Conservation (phyloP, 1,140 invertebrate genomes). For the Calephelis nemesis region DNA sequence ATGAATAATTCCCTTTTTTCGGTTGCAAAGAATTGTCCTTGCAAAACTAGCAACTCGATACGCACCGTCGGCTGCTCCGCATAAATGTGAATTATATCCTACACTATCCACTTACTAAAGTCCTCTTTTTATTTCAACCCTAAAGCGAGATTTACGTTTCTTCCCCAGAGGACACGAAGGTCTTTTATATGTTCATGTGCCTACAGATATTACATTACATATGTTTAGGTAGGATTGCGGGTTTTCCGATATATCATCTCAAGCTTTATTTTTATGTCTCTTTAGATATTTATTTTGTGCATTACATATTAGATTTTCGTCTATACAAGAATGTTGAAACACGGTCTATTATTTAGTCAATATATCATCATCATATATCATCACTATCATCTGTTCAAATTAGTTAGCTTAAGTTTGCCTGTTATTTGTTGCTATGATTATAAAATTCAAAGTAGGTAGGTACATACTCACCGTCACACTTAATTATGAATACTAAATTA, state of each 20-base stretch:
- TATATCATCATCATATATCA: no score
- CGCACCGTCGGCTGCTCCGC: conserved; percentile 64
- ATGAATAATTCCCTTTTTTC: conserved; percentile 78
- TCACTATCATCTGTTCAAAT: no score
- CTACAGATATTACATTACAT: conserved; percentile 31
- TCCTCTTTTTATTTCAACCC: conserved; percentile 68
- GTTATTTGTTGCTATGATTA: no score
- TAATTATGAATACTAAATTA: no score
- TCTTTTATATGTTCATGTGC: conserved; percentile 45
- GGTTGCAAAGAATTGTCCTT: conserved; percentile 72
- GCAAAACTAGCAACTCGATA: conserved; percentile 69
- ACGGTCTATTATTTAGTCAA: no score
- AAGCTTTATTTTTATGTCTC: conserved; percentile 1
- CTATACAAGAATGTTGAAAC: no score
- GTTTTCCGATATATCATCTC: conserved; percentile 7
- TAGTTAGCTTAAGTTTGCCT: no score
- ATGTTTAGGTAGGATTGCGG: conserved; percentile 10
- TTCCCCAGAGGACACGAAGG: conserved; percentile 53
- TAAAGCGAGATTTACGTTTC: conserved; percentile 65
- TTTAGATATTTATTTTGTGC: background rate
- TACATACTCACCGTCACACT: no score
- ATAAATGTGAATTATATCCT: conserved; percentile 73
- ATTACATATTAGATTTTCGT: background rate
- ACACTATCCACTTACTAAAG: conserved; percentile 65
- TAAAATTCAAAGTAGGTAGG: no score